A percentile compares a stretch with the other conserved stretches of the same genome.
phyloP scores from a whole-genome alignment of 2,888 invertebrate genomes.

The Bedellia somnulentella region DNA sequence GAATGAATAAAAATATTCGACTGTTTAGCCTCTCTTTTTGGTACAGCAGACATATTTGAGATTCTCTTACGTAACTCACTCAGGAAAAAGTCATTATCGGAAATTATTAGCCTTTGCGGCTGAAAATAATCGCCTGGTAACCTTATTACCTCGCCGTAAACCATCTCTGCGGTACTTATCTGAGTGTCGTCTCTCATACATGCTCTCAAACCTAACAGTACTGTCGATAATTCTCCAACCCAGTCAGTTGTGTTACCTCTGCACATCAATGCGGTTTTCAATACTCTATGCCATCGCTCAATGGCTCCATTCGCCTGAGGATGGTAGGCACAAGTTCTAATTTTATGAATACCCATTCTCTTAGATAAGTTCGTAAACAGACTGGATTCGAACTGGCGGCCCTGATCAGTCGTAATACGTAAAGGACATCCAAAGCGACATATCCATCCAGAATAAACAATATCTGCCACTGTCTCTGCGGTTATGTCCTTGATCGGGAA shows the following conservation, averaged over 20 bases:
- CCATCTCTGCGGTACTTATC: slow-evolving; percentile 9
- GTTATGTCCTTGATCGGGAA: slow-evolving; percentile 3
- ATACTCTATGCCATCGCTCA: slow-evolving; percentile 3
- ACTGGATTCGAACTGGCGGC: slow-evolving; percentile 16
- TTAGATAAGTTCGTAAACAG: slow-evolving; percentile 1
- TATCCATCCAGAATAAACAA: slow-evolving; percentile 3
- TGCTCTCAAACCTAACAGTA: slow-evolving; percentile 14
- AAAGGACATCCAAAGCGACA: slow-evolving; percentile 4
- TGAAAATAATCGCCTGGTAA: slow-evolving; percentile 11
- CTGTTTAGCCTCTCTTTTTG: background rate
- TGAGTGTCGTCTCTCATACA: slow-evolving; percentile 7
- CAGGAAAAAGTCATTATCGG: no score
- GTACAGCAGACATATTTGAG: slow-evolving; percentile 5
- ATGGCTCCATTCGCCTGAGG: slow-evolving; percentile 5
- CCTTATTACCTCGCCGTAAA: slow-evolving; percentile 9
- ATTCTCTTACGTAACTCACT: slow-evolving; percentile 1
- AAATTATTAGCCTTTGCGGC: background rate
- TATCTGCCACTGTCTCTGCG: slow-evolving; percentile 1
- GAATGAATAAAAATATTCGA: slow-evolving; percentile 2
- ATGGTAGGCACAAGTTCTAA: slow-evolving; percentile 4
- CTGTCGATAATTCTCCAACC: slow-evolving; percentile 17
- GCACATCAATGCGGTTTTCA: slow-evolving; percentile 5
- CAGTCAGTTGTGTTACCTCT: slow-evolving; percentile 7
- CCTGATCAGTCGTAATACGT: slow-evolving; percentile 12
- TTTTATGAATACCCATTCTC: slow-evolving; percentile 1